phyloP scores from a whole-genome alignment of 2,888 invertebrate genomes.

The Agrotis puta region DNA sequence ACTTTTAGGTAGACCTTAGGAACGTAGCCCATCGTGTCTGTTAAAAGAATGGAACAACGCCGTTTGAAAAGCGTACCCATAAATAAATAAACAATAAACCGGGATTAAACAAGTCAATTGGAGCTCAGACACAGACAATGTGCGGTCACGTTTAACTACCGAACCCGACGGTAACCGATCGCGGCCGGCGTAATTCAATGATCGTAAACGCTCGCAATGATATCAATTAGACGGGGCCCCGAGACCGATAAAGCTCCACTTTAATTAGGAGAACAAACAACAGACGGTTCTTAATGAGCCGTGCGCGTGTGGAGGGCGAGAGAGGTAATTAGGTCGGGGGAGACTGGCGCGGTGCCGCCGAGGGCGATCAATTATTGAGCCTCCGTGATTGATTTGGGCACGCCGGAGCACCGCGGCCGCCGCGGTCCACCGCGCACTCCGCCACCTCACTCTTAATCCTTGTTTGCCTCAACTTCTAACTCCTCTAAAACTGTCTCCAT shows the following conservation, averaged over 20 bases:
- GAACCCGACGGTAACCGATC: slow-evolving; percentile 85
- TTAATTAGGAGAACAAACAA: slow-evolving; percentile 91
- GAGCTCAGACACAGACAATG: slow-evolving; percentile 85
- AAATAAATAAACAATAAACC: slow-evolving; percentile 89
- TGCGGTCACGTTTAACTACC: slow-evolving; percentile 89
- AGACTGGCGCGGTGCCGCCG: slow-evolving; percentile 74
- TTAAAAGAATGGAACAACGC: slow-evolving; percentile 35
- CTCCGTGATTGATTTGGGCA: slow-evolving; percentile 86
- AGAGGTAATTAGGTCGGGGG: slow-evolving; percentile 88
- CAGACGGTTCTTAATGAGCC: slow-evolving; percentile 90
- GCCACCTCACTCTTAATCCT: slow-evolving; percentile 72
- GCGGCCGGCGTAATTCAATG: slow-evolving; percentile 88
- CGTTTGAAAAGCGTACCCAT: slow-evolving; percentile 70
- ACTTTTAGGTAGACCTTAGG: background rate
- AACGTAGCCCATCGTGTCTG: background rate
- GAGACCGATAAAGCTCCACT: slow-evolving; percentile 89
- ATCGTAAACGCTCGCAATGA: slow-evolving; percentile 90
- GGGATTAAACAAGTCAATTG: slow-evolving; percentile 89
- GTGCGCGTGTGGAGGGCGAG: slow-evolving; percentile 87
- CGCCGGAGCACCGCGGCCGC: slow-evolving; percentile 63
- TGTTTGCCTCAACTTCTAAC: slow-evolving; percentile 62
- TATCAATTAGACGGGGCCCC: slow-evolving; percentile 89
- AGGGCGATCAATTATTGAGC: slow-evolving; percentile 87
- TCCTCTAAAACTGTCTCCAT: slow-evolving; percentile 63
- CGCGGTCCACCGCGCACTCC: slow-evolving; percentile 58